Conservation (phyloP, 2,797 vertebrate genomes). For the Halcyon badia region DNA sequence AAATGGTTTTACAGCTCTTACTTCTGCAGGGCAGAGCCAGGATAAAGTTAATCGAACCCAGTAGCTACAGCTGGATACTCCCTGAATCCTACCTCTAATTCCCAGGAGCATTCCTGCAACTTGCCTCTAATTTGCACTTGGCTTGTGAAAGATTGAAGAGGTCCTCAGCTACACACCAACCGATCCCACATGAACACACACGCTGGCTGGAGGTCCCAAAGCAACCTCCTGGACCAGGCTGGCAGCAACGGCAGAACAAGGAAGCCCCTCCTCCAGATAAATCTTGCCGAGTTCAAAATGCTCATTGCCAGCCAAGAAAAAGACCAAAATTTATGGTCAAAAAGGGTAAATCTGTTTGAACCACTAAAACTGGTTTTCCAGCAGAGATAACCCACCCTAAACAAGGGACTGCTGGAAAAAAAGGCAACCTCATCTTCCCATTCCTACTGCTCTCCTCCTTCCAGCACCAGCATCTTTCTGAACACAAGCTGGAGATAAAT, state of each 20-base stretch:
- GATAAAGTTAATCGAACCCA: neutral
- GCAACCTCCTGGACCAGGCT: neutral
- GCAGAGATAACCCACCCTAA: neutral
- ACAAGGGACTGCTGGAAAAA: neutral
- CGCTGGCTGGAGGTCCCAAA: neutral
- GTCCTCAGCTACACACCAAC: neutral
- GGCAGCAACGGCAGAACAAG: neutral
- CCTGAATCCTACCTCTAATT: neutral
- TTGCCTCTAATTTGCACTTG: neutral
- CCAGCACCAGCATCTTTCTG: neutral
- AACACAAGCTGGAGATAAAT: neutral
- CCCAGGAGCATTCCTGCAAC: neutral
- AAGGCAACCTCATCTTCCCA: neutral
- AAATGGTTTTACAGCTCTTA: conserved; percentile 10
- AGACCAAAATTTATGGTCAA: neutral
- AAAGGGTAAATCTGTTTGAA: neutral
- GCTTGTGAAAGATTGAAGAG: neutral
- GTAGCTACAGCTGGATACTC: neutral
- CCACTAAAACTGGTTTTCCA: neutral
- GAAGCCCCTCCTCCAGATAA: neutral
- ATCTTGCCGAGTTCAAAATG: neutral
- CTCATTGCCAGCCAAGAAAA: neutral
- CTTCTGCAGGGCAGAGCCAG: neutral
- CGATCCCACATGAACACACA: rapidly evolving
- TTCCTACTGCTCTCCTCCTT: rapidly evolving